A percentile compares a stretch with the other conserved stretches of the same genome.
Evolutionary conservation across 2,888 invertebrate genomes (phyloP).

Genomic region (Cephonodes hylas): DNA sequence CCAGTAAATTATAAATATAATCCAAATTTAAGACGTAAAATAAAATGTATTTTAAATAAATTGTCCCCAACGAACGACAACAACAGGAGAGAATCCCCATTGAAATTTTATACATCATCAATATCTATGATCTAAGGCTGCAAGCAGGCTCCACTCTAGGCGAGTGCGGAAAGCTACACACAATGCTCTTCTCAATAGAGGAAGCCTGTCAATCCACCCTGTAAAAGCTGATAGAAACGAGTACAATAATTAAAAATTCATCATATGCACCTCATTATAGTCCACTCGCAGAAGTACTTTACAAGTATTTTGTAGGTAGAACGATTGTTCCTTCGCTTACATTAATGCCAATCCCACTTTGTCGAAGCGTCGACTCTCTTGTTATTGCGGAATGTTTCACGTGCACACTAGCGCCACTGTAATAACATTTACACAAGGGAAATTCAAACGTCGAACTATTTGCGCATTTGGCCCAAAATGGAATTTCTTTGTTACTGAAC

Average conservation of each 20-base stretch:
- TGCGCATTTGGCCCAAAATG: conserved; percentile 73
- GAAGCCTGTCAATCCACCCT: too few species aligned
- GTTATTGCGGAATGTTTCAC: conserved; percentile 69
- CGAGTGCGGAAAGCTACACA: too few species aligned
- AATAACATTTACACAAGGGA: conserved; percentile 78
- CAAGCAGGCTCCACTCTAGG: too few species aligned
- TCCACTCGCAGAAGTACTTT: conserved; percentile 9
- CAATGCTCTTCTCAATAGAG: too few species aligned
- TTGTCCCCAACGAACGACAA: too few species aligned
- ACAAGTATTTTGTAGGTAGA: not conserved
- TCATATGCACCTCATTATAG: not conserved
- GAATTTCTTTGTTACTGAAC: conserved; percentile 74
- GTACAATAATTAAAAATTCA: not conserved
- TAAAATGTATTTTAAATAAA: too few species aligned
- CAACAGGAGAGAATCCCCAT: too few species aligned
- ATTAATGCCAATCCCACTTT: conserved; percentile 51
- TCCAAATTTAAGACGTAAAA: too few species aligned
- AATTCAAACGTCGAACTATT: conserved; percentile 79
- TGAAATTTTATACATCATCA: too few species aligned
- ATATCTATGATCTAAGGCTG: too few species aligned
- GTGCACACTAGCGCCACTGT: conserved; percentile 62
- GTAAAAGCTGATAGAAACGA: too few species aligned
- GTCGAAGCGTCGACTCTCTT: conserved; percentile 45
- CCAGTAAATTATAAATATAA: too few species aligned
- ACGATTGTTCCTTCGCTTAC: not conserved